These are phyloP conservation scores for Apoderus coryli DNA, from an alignment of 2,888 invertebrate genomes.

Conservation along the genomic window DNA sequence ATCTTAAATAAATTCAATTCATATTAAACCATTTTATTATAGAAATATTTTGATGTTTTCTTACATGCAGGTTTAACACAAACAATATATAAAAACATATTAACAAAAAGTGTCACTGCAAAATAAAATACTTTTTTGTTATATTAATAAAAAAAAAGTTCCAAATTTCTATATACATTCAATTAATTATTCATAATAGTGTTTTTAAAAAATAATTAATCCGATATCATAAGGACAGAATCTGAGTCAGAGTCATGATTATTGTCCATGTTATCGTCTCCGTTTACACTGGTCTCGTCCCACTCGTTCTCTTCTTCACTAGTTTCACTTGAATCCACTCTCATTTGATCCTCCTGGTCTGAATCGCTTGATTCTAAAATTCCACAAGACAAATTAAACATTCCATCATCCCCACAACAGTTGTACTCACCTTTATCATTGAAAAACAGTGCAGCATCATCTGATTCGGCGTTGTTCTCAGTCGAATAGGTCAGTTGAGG, in stretches of 20 bases:
- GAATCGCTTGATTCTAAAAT: constrained; percentile 27
- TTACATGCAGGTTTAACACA: too few species aligned
- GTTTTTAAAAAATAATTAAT: constrained; percentile 6
- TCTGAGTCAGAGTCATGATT: constrained; percentile 11
- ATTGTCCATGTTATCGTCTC: constrained; percentile 18
- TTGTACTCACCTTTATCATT: constrained; percentile 38
- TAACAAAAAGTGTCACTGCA: too few species aligned
- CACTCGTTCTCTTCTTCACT: constrained; percentile 29
- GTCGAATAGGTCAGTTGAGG: constrained; percentile 34
- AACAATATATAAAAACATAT: too few species aligned
- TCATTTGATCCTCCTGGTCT: constrained; percentile 26
- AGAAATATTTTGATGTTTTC: too few species aligned
- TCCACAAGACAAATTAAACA: constrained; percentile 10
- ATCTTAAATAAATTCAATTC: too few species aligned
- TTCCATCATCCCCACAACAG: constrained; percentile 2
- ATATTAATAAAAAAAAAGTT: constrained; percentile 2
- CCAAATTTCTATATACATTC: background rate
- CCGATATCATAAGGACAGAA: constrained; percentile 13
- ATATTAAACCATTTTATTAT: too few species aligned
- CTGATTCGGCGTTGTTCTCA: constrained; percentile 25
- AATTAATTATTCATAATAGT: background rate
- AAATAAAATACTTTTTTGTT: background rate
- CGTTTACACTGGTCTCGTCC: constrained; percentile 29
- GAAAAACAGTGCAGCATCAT: constrained; percentile 37
- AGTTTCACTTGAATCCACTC: constrained; percentile 23